Evolutionary conservation across 2,113 vertebrate species (phyloP).

Genomic region (Lates calcarifer): DNA sequence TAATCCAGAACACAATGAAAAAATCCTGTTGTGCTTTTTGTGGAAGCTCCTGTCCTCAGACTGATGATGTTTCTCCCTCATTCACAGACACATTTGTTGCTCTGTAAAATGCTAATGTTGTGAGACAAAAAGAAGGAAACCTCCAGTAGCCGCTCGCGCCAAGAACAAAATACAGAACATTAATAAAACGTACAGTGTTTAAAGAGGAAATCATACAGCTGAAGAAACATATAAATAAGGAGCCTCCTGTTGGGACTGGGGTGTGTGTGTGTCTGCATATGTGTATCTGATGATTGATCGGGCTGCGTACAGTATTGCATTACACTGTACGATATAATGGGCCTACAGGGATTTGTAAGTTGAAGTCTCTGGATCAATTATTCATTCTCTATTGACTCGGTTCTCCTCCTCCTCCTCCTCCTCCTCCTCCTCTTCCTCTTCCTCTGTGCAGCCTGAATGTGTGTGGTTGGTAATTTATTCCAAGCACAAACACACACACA

Average conservation of each 20-base stretch:
- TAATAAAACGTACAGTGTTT: conserved; percentile 8
- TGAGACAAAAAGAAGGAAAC: background rate
- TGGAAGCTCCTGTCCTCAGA: no score
- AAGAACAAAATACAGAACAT: conserved; percentile 8
- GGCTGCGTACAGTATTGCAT: conserved; percentile 36
- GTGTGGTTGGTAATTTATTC: conserved; percentile 62
- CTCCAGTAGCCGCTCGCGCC: background rate
- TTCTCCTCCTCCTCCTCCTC: conserved; percentile 43
- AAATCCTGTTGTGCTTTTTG: no score
- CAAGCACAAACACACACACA: conserved; percentile 12
- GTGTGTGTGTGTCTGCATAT: conserved; percentile 14
- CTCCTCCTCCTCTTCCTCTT: no score
- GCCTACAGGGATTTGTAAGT: conserved; percentile 67
- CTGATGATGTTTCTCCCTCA: no score
- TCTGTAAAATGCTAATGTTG: no score
- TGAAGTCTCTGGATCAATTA: conserved; percentile 70
- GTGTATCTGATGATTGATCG: conserved; percentile 42
- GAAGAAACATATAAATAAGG: conserved; percentile 4
- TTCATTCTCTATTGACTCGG: conserved; percentile 69
- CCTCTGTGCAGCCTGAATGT: conserved; percentile 4
- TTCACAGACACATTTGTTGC: no score
- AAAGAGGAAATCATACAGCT: background rate
- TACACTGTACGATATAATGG: conserved; percentile 58
- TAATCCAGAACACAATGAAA: no score
- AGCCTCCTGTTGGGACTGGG: background rate